Evolutionary conservation across 2,797 vertebrate species (phyloP).

Genomic region (Tamandua tetradactyla): DNA sequence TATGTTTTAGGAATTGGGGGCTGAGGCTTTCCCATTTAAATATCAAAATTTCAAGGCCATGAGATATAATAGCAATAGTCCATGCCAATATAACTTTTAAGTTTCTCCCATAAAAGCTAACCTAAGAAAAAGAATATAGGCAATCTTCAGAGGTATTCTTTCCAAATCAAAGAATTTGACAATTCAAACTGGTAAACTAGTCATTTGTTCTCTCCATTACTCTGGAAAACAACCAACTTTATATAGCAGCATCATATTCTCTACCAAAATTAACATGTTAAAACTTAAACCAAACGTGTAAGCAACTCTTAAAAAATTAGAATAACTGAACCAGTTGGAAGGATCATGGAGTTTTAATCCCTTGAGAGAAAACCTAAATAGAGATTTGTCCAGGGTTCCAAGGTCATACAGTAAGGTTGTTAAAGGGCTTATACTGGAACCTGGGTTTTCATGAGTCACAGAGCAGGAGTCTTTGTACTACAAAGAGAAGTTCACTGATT

Average conservation of each 20-base stretch:
- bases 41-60: not conserved
- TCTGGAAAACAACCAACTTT: not conserved
- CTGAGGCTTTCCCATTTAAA: not conserved
- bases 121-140: not conserved
- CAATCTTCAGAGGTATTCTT: not conserved
- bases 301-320: slow-evolving; percentile 10
- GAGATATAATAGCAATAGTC: not conserved
- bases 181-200: not conserved
- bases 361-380: not conserved
- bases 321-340: not conserved
- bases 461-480: not conserved
- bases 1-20: not conserved
- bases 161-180: not conserved
- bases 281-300: not conserved
- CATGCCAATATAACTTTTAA: not conserved
- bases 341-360: not conserved
- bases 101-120: not conserved
- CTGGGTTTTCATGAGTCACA: not conserved
- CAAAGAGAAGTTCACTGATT: not conserved
- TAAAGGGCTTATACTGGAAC: not conserved
- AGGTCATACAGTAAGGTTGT: not conserved
- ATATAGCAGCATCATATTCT: not conserved
- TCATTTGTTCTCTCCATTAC: not conserved
- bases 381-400: not conserved
- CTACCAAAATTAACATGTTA: not conserved